A percentile compares a stretch with the other conserved stretches of the same genome.
These are phyloP conservation scores for Ornithoptera alexandrae DNA, from an alignment of 2,888 invertebrate species.

Conservation along the genomic window DNA sequence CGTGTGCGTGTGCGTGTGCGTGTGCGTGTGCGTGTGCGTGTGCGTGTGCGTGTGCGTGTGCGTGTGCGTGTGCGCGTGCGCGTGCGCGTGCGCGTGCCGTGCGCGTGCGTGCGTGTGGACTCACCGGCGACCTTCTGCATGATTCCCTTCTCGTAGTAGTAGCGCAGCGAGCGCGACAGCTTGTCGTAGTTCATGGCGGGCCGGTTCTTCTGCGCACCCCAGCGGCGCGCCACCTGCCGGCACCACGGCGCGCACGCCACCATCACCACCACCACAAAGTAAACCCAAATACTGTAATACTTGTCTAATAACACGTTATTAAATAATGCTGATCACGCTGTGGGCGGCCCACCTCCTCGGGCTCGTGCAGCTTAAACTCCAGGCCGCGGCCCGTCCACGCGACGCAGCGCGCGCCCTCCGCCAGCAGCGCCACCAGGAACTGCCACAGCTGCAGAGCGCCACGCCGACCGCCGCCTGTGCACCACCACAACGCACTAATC, in stretches of 20 bases:
- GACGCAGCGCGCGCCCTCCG: conserved; percentile 89
- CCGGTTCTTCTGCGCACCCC: conserved; percentile 97
- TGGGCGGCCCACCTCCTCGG: conserved; percentile 85
- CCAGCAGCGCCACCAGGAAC: conserved; percentile 90
- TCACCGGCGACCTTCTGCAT: conserved; percentile 97
- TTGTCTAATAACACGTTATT: too few species aligned
- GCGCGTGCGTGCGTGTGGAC: not conserved
- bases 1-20: too few species aligned
- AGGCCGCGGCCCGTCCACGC: conserved; percentile 97
- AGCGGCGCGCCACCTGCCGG: conserved; percentile 92
- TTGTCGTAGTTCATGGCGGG: conserved; percentile 99
- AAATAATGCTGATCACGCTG: too few species aligned
- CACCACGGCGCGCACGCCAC: conserved; percentile 36
- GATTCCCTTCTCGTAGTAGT: conserved; percentile 98
- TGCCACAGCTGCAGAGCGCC: conserved; percentile 97
- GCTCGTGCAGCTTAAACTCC: conserved; percentile 97
- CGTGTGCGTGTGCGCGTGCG: too few species aligned
- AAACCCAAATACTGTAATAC: too few species aligned
- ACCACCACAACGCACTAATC: too few species aligned
- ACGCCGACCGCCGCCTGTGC: conserved; percentile 73
- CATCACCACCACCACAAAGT: not conserved
- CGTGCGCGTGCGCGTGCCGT: too few species aligned
- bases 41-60: too few species aligned
- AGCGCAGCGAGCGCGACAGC: conserved; percentile 94
- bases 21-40: too few species aligned